phyloP scores from a whole-genome alignment of 2,797 vertebrate genomes.

The Poeciliopsis gracilis region DNA sequence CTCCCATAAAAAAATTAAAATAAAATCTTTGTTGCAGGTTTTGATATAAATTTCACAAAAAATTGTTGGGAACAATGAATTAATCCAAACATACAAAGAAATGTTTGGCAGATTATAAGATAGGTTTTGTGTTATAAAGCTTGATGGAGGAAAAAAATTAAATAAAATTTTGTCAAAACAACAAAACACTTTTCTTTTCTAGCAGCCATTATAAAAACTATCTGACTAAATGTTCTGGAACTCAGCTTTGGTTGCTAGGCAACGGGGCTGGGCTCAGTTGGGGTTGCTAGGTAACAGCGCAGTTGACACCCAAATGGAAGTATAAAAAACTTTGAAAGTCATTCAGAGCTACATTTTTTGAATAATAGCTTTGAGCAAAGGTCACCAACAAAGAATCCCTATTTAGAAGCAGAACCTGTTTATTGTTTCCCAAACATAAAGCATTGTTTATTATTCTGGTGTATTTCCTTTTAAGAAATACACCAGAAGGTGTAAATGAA shows the following conservation, averaged over 20 bases:
- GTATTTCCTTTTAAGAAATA: neutral
- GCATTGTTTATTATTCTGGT: neutral
- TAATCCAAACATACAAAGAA: neutral
- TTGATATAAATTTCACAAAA: neutral
- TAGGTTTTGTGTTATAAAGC: neutral
- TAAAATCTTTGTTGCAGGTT: neutral
- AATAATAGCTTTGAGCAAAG: neutral
- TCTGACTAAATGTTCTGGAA: no score
- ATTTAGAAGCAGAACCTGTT: neutral
- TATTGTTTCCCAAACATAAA: neutral
- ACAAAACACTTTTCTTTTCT: no score
- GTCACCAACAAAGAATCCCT: neutral
- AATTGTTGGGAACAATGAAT: neutral
- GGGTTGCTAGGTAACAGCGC: no score
- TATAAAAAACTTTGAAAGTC: no score
- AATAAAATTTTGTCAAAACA: no score
- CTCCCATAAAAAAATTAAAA: neutral
- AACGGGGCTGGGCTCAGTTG: no score
- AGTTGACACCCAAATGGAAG: no score
- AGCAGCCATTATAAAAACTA: no score
- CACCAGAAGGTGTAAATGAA: neutral
- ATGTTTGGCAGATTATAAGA: neutral
- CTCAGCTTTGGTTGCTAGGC: no score
- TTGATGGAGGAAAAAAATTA: no score
- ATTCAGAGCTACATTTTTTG: no score